These are phyloP conservation scores for Oreochromis spilurus DNA, from an alignment of 2,113 vertebrate genomes.

Conservation along the genomic window DNA sequence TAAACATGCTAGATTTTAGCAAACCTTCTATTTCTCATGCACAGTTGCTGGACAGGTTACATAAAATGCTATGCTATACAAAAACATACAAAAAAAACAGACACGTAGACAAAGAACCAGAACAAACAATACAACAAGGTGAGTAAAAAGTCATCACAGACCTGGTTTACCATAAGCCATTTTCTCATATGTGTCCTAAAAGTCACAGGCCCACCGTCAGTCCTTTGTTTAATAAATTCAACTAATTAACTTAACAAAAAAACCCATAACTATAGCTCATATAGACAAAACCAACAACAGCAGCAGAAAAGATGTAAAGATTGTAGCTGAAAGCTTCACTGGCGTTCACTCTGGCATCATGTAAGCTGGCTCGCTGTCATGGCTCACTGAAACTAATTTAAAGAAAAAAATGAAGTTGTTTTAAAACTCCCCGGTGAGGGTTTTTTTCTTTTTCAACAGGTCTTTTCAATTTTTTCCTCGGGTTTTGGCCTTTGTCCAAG, in stretches of 20 bases:
- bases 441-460: not conserved
- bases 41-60: not conserved
- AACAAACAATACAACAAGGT: not conserved
- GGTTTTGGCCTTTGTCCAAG: not conserved
- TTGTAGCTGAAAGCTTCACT: not conserved
- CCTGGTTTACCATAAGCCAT: not conserved
- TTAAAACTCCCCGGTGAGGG: not conserved
- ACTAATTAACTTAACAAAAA: no score
- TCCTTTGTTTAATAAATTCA: not conserved
- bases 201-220: not conserved
- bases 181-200: not conserved
- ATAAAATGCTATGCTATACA: not conserved
- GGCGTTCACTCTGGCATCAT: not conserved
- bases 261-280: not conserved
- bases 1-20: not conserved
- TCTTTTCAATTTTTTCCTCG: not conserved
- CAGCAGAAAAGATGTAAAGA: not conserved
- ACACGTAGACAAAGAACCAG: not conserved
- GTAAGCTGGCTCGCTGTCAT: not conserved
- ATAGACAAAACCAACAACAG: not conserved
- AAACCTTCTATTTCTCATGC: not conserved
- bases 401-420: not conserved
- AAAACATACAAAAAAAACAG: not conserved
- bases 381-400: not conserved
- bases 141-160: not conserved